Evolutionary conservation across 1,140 invertebrate genomes (phyloP).

Genomic region (Charaxes varanes): DNA sequence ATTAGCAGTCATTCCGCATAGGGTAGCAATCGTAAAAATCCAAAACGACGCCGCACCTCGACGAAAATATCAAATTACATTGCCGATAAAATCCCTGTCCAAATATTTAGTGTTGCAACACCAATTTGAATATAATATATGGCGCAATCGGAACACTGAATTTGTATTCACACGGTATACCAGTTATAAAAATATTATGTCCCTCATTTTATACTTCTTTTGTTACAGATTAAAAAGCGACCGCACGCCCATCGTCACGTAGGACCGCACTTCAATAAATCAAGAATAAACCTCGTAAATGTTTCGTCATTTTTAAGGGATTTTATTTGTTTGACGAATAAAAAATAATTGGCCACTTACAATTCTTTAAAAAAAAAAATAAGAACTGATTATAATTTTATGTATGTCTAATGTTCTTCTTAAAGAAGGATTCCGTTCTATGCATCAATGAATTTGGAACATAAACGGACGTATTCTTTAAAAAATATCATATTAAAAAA

Average conservation of each 20-base stretch:
- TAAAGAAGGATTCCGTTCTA: no score
- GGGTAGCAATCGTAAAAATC: constrained; percentile 54
- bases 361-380: no score
- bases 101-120: constrained; percentile 72
- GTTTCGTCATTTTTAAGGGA: constrained; percentile 44
- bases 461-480: no score
- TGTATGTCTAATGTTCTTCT: no score
- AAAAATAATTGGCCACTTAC: no score
- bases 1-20: constrained; percentile 51
- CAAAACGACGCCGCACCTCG: constrained; percentile 29
- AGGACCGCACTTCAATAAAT: constrained; percentile 57
- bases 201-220: constrained; percentile 51
- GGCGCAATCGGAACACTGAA: constrained; percentile 52
- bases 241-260: constrained; percentile 52
- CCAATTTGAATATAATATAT: constrained; percentile 66
- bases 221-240: constrained; percentile 51
- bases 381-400: no score
- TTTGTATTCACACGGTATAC: constrained; percentile 57
- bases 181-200: constrained; percentile 57
- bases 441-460: no score
- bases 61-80: constrained; percentile 66
- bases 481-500: no score
- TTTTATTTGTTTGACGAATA: no score
- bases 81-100: constrained; percentile 60
- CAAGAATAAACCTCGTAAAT: constrained; percentile 34